phyloP scores from a whole-genome alignment of 92 coral and sea anemone species.

The Parazoanthus swiftii region DNA sequence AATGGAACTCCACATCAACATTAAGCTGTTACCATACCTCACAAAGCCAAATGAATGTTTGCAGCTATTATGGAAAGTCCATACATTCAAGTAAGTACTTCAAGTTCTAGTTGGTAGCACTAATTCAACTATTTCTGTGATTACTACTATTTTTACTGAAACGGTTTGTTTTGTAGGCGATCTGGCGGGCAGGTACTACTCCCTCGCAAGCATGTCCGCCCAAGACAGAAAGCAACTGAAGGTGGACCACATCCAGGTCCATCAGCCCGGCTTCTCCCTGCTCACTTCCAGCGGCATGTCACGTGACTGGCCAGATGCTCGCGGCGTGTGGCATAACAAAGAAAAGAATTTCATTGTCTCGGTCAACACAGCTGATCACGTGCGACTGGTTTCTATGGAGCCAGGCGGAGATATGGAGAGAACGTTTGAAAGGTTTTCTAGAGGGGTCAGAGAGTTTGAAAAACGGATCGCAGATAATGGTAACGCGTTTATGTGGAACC shows the following conservation, averaged over 20 bases:
- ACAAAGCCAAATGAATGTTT: too few species aligned
- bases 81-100: too few species aligned
- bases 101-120: too few species aligned
- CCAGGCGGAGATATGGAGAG: slow-evolving; percentile 56
- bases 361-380: slow-evolving; percentile 56
- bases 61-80: too few species aligned
- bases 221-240: slow-evolving; percentile 48
- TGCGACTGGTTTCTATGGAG: slow-evolving; percentile 54
- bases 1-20: too few species aligned
- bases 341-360: slow-evolving; percentile 44
- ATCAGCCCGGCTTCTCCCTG: slow-evolving; percentile 33
- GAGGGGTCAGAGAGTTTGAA: slow-evolving; percentile 52
- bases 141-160: too few species aligned
- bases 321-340: slow-evolving; percentile 59
- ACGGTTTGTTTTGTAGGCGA: slow-evolving; percentile 35
- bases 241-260: slow-evolving; percentile 38
- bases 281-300: slow-evolving; percentile 50
- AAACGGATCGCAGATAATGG: slow-evolving; percentile 40
- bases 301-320: slow-evolving; percentile 69
- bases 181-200: slow-evolving; percentile 53
- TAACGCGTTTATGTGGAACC: slow-evolving; percentile 42
- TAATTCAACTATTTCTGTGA: too few species aligned
- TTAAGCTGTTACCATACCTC: too few species aligned
- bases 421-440: slow-evolving; percentile 50
- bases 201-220: slow-evolving; percentile 37